phyloP scores from a whole-genome alignment of 2,888 invertebrate species.

The Sphecodes monilicornis region DNA sequence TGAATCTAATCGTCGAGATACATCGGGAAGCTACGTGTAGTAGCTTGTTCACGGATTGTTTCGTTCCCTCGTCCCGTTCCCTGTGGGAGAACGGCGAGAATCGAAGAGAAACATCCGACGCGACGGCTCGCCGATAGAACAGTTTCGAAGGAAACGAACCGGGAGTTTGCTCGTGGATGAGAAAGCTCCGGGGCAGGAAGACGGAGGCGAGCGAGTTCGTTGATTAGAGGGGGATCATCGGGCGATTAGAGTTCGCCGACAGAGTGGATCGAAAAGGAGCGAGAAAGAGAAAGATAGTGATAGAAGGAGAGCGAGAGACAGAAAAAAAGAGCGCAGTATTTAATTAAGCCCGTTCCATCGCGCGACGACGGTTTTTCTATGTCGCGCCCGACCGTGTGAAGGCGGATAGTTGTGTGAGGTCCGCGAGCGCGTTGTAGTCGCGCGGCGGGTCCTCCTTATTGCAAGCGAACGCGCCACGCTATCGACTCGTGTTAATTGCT shows the following conservation, averaged over 20 bases:
- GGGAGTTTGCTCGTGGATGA: slow-evolving; percentile 25
- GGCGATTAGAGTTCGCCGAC: slow-evolving; percentile 58
- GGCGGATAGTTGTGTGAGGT: background rate
- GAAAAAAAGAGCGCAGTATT: slow-evolving; percentile 47
- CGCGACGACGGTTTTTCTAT: slow-evolving; percentile 12
- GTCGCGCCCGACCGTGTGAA: slow-evolving; percentile 11
- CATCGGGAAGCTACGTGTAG: slow-evolving; percentile 69
- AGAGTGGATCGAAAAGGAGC: slow-evolving; percentile 33
- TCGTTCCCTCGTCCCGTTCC: slow-evolving; percentile 54
- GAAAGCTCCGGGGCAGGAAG: slow-evolving; percentile 18
- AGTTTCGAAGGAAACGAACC: slow-evolving; percentile 25
- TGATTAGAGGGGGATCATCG: slow-evolving; percentile 60
- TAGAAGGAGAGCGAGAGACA: background rate
- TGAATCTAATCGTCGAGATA: slow-evolving; percentile 69
- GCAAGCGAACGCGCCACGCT: slow-evolving; percentile 52
- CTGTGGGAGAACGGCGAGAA: slow-evolving; percentile 42
- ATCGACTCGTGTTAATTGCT: slow-evolving; percentile 67
- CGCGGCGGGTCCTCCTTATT: slow-evolving; percentile 40
- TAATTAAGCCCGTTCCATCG: slow-evolving; percentile 59
- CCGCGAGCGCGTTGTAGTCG: background rate
- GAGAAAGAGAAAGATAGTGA: background rate
- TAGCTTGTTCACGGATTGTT: slow-evolving; percentile 73
- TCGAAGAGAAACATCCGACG: slow-evolving; percentile 36
- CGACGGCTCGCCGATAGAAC: slow-evolving; percentile 7
- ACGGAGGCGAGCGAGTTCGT: slow-evolving; percentile 29